A percentile compares a stretch with the other conserved stretches of the same genome.
Conservation (phyloP, 2,113 vertebrate species). For the Danionella cerebrum region DNA sequence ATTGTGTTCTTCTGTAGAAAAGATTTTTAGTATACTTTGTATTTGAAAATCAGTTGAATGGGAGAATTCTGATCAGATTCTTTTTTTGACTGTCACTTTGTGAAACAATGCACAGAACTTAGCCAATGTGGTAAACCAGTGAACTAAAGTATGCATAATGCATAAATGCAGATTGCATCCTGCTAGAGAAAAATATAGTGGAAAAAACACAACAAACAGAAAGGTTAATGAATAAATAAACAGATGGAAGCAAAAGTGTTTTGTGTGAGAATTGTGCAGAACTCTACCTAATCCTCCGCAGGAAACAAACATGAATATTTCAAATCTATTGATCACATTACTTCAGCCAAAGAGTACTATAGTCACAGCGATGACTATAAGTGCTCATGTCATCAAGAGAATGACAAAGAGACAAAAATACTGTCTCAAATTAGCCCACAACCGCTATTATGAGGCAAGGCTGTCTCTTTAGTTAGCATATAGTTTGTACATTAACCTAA, state of each 20-base stretch:
- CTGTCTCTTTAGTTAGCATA: constrained; percentile 30
- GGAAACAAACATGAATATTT: background rate
- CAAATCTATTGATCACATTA: background rate
- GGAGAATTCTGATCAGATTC: too few relatives aligned
- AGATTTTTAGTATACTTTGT: too few relatives aligned
- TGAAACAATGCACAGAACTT: background rate
- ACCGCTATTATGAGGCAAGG: background rate
- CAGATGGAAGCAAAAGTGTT: constrained; percentile 1
- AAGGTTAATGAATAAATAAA: constrained; percentile 15
- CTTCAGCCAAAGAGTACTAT: background rate
- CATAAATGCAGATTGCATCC: background rate
- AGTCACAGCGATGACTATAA: background rate
- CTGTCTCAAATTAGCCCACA: constrained; percentile 9
- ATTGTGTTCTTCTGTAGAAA: too few relatives aligned
- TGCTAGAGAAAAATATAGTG: background rate
- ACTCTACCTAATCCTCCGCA: background rate
- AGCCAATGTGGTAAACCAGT: background rate
- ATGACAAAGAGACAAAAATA: constrained; percentile 11
- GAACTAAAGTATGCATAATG: constrained; percentile 16
- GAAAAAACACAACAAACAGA: background rate
- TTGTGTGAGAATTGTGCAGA: background rate
- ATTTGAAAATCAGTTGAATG: too few relatives aligned
- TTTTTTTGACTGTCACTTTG: background rate
- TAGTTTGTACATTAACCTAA: constrained; percentile 29
- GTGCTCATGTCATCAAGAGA: background rate